Percentiles rank a stretch among this genome's conserved stretches.
Evolutionary conservation across 23 tunicate genomes (phyloP).

Genomic region (Corella eumyota): DNA sequence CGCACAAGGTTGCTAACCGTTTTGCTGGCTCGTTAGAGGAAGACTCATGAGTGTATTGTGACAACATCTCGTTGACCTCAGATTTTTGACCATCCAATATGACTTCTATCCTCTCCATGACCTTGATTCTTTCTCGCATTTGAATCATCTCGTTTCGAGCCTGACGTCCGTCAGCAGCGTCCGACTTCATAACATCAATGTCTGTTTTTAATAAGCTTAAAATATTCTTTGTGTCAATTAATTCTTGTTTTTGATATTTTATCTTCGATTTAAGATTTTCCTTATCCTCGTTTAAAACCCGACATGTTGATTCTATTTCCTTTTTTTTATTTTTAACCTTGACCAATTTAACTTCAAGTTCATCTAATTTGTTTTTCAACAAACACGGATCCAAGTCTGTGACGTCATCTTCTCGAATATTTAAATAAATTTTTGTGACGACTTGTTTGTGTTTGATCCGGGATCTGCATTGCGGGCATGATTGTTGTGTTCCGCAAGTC

Average conservation of each 20-base stretch:
- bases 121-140: conserved; percentile 23
- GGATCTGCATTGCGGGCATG: conserved; percentile 86
- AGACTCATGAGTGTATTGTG: conserved; percentile 20
- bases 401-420: conserved; percentile 37
- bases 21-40: conserved; percentile 3
- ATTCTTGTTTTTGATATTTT: conserved; percentile 13
- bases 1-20: conserved; percentile 52
- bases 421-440: conserved; percentile 17
- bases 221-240: conserved; percentile 11
- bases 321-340: too few species aligned
- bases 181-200: conserved; percentile 31
- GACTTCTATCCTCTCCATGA: conserved; percentile 42
- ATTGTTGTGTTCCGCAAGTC: conserved; percentile 15
- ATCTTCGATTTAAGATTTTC: conserved; percentile 13
- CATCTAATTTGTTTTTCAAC: conserved; percentile 45
- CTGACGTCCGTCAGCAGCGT: conserved; percentile 12
- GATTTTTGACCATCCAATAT: conserved; percentile 42
- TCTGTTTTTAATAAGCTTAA: conserved; percentile 28
- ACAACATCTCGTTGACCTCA: conserved; percentile 68
- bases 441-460: conserved; percentile 20
- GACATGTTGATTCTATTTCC: conserved; percentile 10
- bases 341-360: conserved; percentile 6
- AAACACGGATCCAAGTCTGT: conserved; percentile 42
- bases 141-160: conserved; percentile 25
- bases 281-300: conserved; percentile 13